Percentiles rank a stretch among this genome's conserved stretches.
phyloP scores from a whole-genome alignment of 2,797 vertebrate species.

The Gymnodraco acuticeps region DNA sequence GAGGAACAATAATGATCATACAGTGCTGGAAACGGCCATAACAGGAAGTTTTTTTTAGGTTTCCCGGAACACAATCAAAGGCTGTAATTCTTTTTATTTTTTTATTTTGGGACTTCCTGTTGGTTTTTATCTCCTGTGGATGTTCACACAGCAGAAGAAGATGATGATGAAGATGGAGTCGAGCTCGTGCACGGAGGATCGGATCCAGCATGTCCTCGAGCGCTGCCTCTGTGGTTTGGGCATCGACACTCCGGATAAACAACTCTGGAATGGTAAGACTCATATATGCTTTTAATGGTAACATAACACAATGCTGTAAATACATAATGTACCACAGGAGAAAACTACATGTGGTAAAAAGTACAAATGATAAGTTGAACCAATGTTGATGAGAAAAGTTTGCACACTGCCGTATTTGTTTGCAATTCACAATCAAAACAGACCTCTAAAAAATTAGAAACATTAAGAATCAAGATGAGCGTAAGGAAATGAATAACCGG shows the following conservation, averaged over 20 bases:
- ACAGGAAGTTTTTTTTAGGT: conserved; percentile 48
- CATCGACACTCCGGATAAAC: conserved; percentile 69
- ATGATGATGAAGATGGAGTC: conserved; percentile 88
- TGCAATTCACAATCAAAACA: no score
- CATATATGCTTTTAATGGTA: neutral
- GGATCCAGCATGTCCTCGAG: conserved; percentile 91
- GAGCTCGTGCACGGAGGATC: conserved; percentile 93
- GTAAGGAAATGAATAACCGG: no score
- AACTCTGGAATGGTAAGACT: conserved; percentile 89
- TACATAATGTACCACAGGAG: neutral
- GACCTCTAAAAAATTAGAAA: no score
- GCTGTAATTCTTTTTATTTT: conserved; percentile 20
- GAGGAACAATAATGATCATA: conserved; percentile 27
- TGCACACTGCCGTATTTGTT: no score
- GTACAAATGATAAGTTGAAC: neutral
- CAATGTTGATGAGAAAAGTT: no score
- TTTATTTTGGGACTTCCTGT: conserved; percentile 40
- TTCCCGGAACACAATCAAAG: conserved; percentile 30
- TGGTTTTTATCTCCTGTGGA: conserved; percentile 18
- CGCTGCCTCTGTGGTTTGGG: conserved; percentile 89
- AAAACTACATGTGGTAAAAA: neutral
- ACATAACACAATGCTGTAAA: neutral
- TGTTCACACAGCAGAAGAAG: conserved; percentile 64
- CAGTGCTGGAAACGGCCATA: conserved; percentile 11
- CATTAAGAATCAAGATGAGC: no score